Evolutionary conservation across 2,113 vertebrate species (phyloP).

Genomic region (Grus americana): DNA sequence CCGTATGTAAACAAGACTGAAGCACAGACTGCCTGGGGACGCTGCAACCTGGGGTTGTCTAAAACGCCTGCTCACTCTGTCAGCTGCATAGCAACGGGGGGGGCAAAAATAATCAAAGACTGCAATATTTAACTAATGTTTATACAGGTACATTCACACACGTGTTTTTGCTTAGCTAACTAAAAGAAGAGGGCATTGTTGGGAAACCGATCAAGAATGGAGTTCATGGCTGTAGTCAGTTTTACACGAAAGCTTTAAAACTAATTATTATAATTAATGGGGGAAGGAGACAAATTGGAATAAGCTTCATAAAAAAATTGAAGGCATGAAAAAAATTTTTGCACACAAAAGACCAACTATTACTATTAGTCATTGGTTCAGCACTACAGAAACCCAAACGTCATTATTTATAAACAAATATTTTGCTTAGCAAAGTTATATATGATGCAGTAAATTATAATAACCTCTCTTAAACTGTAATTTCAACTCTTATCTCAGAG

Average conservation of each 20-base stretch:
- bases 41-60: not conserved
- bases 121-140: not conserved
- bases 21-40: not conserved
- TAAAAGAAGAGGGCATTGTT: not conserved
- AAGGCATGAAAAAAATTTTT: not conserved
- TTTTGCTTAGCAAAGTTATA: not conserved
- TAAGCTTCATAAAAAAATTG: not conserved
- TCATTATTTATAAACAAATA: not conserved
- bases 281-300: not conserved
- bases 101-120: not conserved
- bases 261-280: not conserved
- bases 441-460: not conserved
- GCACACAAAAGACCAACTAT: not conserved
- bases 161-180: not conserved
- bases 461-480: not conserved
- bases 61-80: not conserved
- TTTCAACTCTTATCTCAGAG: not conserved
- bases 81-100: not conserved
- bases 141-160: not conserved
- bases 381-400: not conserved
- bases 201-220: not conserved
- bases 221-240: not conserved
- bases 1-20: not conserved
- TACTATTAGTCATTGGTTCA: not conserved
- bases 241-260: not conserved